Evolutionary conservation across 1,140 invertebrate genomes (phyloP).

Genomic region (Aphaenogaster rudis): DNA sequence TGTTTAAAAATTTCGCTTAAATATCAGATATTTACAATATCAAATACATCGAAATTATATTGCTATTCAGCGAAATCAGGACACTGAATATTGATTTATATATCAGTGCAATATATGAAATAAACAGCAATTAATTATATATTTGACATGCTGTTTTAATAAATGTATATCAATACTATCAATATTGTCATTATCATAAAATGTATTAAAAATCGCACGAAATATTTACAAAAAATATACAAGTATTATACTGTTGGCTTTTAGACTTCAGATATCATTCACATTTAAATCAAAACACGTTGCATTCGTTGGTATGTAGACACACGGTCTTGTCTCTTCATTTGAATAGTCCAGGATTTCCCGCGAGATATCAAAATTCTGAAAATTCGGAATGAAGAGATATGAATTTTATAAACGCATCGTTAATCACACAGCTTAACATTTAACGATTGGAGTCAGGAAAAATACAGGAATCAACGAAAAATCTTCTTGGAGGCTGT

Average conservation of each 20-base stretch:
- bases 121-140: neutral
- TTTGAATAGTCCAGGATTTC: constrained; percentile 64
- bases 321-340: constrained; percentile 30
- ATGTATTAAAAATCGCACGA: constrained; percentile 36
- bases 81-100: neutral
- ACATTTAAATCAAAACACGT: constrained; percentile 57
- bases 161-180: neutral
- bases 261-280: constrained; percentile 34
- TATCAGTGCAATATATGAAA: neutral
- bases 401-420: neutral
- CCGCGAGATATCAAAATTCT: constrained; percentile 64
- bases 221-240: constrained; percentile 68
- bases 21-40: neutral
- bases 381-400: constrained; percentile 39
- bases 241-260: constrained; percentile 30
- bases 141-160: constrained; percentile 9
- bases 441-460: neutral
- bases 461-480: neutral
- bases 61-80: neutral
- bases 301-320: constrained; percentile 46
- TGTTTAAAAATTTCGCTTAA: neutral
- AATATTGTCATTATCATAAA: neutral
- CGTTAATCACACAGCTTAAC: neutral
- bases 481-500: neutral
- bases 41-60: neutral